phyloP scores from a whole-genome alignment of 2,888 invertebrate species.

The Yponomeuta malinellus region DNA sequence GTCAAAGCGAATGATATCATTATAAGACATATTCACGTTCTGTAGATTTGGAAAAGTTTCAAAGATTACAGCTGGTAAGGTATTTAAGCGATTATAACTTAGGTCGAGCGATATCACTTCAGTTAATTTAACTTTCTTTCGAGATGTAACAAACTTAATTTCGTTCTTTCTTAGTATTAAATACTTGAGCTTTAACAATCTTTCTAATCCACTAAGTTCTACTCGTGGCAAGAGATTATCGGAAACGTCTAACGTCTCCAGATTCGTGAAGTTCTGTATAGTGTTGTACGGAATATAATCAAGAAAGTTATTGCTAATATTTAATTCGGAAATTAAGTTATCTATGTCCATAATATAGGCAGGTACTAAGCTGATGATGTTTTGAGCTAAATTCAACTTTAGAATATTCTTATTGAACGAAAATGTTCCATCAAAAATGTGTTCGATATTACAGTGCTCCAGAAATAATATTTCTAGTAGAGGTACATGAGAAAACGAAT shows the following conservation, averaged over 20 bases:
- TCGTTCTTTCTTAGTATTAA: conserved; percentile 61
- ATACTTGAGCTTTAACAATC: conserved; percentile 52
- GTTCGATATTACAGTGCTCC: conserved; percentile 81
- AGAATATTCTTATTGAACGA: conserved; percentile 83
- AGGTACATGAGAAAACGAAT: conserved; percentile 84
- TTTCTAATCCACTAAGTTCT: conserved; percentile 77
- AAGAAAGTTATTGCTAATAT: conserved; percentile 83
- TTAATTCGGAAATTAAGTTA: conserved; percentile 83
- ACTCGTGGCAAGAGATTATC: conserved; percentile 81
- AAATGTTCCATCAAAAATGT: conserved; percentile 83
- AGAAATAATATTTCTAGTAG: conserved; percentile 84
- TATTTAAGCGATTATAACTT: conserved; percentile 56
- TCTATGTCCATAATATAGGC: conserved; percentile 80
- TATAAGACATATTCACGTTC: conserved; percentile 61
- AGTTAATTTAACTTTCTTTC: conserved; percentile 50
- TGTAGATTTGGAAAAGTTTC: conserved; percentile 64
- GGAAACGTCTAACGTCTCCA: conserved; percentile 83
- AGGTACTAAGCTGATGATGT: conserved; percentile 80
- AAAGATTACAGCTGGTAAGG: conserved; percentile 49
- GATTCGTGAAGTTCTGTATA: conserved; percentile 81
- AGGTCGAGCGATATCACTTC: conserved; percentile 56
- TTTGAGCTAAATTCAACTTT: conserved; percentile 83
- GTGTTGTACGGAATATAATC: conserved; percentile 86
- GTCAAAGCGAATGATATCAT: conserved; percentile 56
- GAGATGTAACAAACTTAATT: conserved; percentile 50